Conservation (phyloP, 2,113 vertebrate genomes). For the Nansenia antarctica region DNA sequence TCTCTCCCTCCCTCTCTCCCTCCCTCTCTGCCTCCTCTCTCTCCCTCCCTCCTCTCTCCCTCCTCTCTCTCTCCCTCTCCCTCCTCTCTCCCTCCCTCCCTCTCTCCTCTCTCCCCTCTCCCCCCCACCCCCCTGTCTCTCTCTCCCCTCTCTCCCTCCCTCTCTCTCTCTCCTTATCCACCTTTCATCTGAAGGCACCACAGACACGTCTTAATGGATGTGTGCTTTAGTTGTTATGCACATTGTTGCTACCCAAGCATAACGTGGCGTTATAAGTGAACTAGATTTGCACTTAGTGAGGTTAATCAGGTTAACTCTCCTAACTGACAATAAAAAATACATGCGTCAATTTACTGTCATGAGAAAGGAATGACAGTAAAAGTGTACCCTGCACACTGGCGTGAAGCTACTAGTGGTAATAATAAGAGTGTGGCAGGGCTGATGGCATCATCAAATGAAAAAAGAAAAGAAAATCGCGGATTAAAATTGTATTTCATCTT, state of each 20-base stretch:
- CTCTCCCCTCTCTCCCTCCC: too few relatives aligned
- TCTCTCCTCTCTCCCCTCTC: too few relatives aligned
- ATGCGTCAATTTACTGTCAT: slow-evolving; percentile 23
- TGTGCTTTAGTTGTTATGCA: slow-evolving; percentile 33
- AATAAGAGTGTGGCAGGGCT: neutral
- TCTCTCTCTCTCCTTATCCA: too few relatives aligned
- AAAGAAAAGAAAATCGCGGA: too few relatives aligned
- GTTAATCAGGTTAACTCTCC: slow-evolving; percentile 51
- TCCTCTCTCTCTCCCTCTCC: too few relatives aligned
- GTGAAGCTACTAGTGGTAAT: neutral
- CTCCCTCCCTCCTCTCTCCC: too few relatives aligned
- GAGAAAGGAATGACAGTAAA: neutral
- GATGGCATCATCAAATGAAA: neutral
- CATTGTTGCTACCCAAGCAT: slow-evolving; percentile 42
- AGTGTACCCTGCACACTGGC: neutral
- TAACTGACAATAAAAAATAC: slow-evolving; percentile 44
- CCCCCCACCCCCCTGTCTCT: too few relatives aligned
- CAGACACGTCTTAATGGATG: slow-evolving; percentile 39
- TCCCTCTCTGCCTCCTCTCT: too few relatives aligned
- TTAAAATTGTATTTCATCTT: too few relatives aligned
- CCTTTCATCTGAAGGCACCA: slow-evolving; percentile 38
- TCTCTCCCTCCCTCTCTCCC: too few relatives aligned
- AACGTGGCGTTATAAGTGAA: slow-evolving; percentile 44
- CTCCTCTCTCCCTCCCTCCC: too few relatives aligned
- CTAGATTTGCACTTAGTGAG: slow-evolving; percentile 52